Base-by-base conservation (phyloP, 2,113 vertebrate genomes). In the Leuciscus idus region DNA sequence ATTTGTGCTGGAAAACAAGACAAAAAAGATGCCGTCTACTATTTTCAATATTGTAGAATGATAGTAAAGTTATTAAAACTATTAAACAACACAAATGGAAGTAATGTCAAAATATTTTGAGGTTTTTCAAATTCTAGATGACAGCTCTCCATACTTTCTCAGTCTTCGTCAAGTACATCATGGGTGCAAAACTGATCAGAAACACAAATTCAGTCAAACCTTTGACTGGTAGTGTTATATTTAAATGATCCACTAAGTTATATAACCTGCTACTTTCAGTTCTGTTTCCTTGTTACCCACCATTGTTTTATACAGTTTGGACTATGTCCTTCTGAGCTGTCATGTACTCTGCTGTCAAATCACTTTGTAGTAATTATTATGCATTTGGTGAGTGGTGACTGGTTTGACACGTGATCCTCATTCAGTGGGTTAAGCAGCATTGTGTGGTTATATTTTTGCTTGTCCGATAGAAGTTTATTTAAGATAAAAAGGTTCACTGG, bases 301-400 rank as follows among this genome's bases (percentile, higher is more conserved):
- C 59, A 76, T 86, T 88, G 84, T 87, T 93, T 91, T 89, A 92
- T 89, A 55, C 84, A 55, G 62, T 7, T 88, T 92, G 89, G 84
- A 91, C 92, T 87, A 46, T 93, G 92, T 87, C 83, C 92, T 81
- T 57, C 57, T 62, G 43, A 64, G 76, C 62, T 86, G 64, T 74
- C 11, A 77, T 11, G 26, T 5, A 55, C 26, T 52, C 33, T 62
- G 36, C 23, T 80, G 78, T 81, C 57, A 81, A 66, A 83, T 70
- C 12, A 17, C 62, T 39, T 84, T 74, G 64, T 39, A 57, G 28
- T 72, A 62, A 81, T 48, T 52, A 28, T 70, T 48, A 23, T 72
- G 77, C 33, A 30, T 28, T 77, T 77, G 17, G 28, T 10, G 28
- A 77, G 43, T 28, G 61, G 36, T 68, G 26, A 70, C 46, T 70